Conservation (phyloP, 2,797 vertebrate genomes). For the Nannoperca australis region DNA sequence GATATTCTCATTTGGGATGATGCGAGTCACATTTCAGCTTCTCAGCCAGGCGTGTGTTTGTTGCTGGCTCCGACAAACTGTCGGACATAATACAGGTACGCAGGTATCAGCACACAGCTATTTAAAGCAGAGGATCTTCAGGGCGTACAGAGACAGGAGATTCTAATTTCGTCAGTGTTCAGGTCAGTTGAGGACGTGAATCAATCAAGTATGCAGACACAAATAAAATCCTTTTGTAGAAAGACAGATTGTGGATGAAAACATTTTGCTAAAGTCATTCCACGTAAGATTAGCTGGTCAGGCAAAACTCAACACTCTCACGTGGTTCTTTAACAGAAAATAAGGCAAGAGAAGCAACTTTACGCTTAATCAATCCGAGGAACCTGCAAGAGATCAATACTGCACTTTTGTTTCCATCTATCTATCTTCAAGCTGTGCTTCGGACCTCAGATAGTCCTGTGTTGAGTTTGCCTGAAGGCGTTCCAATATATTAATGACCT, state of each 20-base stretch:
- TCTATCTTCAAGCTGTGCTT: slow-evolving; percentile 24
- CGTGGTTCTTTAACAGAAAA: slow-evolving; percentile 6
- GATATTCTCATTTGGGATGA: slow-evolving; percentile 62
- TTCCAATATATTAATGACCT: slow-evolving; percentile 56
- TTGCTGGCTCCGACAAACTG: slow-evolving; percentile 29
- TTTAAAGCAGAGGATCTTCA: slow-evolving; percentile 53
- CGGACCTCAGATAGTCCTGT: slow-evolving; percentile 23
- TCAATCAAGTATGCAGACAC: slow-evolving; percentile 17
- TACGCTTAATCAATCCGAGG: slow-evolving; percentile 25
- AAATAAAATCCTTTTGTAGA: not conserved
- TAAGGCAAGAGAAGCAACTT: not conserved
- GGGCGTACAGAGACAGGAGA: not conserved
- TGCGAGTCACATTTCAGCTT: slow-evolving; percentile 45
- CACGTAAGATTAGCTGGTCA: not conserved
- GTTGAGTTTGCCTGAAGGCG: slow-evolving; percentile 33
- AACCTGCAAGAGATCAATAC: slow-evolving; percentile 32
- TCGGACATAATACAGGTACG: slow-evolving; percentile 22
- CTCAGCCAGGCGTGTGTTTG: slow-evolving; percentile 37
- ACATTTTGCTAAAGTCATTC: not conserved
- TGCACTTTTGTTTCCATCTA: slow-evolving; percentile 1
- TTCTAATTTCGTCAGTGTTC: slow-evolving; percentile 38
- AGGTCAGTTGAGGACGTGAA: slow-evolving; percentile 18
- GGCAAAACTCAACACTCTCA: not conserved
- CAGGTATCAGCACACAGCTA: slow-evolving; percentile 59
- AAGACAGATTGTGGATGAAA: not conserved